Base-by-base conservation (phyloP, 2,888 invertebrate species). In the Achlya flavicornis region DNA sequence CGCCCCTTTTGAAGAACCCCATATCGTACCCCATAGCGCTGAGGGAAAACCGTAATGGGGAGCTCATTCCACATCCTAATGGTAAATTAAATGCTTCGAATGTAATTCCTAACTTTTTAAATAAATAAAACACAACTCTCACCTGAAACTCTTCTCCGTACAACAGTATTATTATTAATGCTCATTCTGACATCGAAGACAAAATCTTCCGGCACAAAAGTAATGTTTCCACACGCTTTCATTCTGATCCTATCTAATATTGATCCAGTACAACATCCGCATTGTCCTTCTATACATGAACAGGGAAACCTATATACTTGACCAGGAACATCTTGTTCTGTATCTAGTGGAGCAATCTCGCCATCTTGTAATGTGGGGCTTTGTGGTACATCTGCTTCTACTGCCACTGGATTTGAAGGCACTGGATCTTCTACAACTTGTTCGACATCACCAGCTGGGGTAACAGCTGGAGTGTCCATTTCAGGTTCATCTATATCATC, bases 131-230 rank as follows among this genome's bases (percentile, higher is more conserved):
- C 3, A n/a, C 19, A 53, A 19, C 8, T 81, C 62, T 95, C 95
- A 94, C 97, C 97, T 75, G 97, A 97, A 65, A 97, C 94, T 74
- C 95, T 95, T 67, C 96, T 95, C 61, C 96, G 95, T 72, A 96
- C 96, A 67, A 97, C 93, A 19, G 96, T 95, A 66, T 95, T 95
- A 72, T 96, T 95, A 77, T 97, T 97, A 77, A 97, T 94, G 63
- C 94, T 94, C 84, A 97, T 90, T 73, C 94, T 95, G 33, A 97
- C 94, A 67, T 96, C 96, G 81, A 97, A 96, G 38, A 97, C 95
- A 83, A 97, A 97, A 72, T 97, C 97, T 75, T 97, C 97, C 0
- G 97, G 97, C 26, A 96, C 94, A 81, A 97, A 97, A 12, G 95
- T 95, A 33, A 97, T 93, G 80, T 97, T 97, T 57, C 97, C 95